These are phyloP conservation scores for Formicarius rufipectus DNA, from an alignment of 2,113 vertebrate species.

Conservation along the genomic window DNA sequence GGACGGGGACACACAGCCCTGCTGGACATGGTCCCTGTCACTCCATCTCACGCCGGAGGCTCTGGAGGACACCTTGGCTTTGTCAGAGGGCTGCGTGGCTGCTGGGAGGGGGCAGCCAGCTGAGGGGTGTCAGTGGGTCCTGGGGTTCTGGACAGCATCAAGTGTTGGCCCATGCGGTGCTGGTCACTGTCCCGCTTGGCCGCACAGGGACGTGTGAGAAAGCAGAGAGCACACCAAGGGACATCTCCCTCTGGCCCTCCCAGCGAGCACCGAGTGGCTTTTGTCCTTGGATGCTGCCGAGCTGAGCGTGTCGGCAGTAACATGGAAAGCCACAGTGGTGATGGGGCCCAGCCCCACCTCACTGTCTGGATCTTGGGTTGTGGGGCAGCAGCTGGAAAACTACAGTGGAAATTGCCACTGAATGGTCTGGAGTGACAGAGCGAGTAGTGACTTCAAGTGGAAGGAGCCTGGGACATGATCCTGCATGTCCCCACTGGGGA, in stretches of 20 bases:
- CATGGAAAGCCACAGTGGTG: accelerated
- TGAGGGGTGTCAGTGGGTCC: accelerated
- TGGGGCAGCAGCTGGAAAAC: background rate
- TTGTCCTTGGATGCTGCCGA: background rate
- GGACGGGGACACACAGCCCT: background rate
- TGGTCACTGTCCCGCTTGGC: accelerated
- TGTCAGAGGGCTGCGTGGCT: background rate
- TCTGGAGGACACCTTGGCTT: background rate
- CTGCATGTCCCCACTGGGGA: background rate
- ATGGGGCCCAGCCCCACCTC: background rate
- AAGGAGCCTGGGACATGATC: background rate
- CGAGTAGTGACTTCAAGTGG: background rate
- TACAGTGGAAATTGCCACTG: background rate
- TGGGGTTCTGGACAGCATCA: accelerated
- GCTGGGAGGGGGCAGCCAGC: background rate
- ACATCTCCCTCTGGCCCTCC: background rate
- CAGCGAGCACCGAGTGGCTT: accelerated
- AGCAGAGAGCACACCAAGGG: background rate
- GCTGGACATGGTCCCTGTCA: background rate
- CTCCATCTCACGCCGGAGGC: accelerated
- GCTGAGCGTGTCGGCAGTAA: accelerated
- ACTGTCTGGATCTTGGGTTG: background rate
- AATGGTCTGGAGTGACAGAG: background rate
- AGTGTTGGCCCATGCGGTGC: background rate
- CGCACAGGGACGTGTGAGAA: accelerated